phyloP scores from a whole-genome alignment of 2,888 invertebrate genomes.

The Cataglyphis albicans region DNA sequence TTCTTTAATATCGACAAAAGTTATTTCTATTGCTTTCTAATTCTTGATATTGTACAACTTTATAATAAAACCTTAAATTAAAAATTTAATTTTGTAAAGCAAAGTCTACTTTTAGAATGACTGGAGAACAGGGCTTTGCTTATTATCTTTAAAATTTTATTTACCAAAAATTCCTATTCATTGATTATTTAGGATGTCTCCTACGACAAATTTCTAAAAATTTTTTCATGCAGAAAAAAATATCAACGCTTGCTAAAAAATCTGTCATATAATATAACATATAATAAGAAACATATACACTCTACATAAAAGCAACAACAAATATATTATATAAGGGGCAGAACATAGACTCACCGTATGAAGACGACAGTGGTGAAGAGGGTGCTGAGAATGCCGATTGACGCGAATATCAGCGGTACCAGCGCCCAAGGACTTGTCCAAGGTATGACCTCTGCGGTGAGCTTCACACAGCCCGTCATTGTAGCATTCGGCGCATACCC shows the following conservation, averaged over 20 bases:
- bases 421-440: constrained; percentile 90
- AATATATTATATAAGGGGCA: neutral
- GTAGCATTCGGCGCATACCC: constrained; percentile 87
- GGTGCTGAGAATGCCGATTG: constrained; percentile 88
- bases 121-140: neutral
- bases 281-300: neutral
- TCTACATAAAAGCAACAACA: neutral
- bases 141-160: neutral
- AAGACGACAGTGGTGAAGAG: constrained; percentile 89
- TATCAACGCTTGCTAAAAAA: neutral
- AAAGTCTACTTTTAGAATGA: neutral
- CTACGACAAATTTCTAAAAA: neutral
- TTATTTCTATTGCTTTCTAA: neutral
- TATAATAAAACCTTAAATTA: neutral
- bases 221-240: neutral
- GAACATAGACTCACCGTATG: constrained; percentile 85
- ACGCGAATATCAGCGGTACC: constrained; percentile 89
- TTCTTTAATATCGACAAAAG: neutral
- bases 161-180: neutral
- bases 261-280: neutral
- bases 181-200: neutral
- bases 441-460: constrained; percentile 88
- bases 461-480: constrained; percentile 87
- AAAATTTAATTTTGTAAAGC: neutral
- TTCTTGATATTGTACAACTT: neutral